These are phyloP conservation scores for Polietes domitor DNA, from an alignment of 2,888 invertebrate genomes.

Conservation along the genomic window DNA sequence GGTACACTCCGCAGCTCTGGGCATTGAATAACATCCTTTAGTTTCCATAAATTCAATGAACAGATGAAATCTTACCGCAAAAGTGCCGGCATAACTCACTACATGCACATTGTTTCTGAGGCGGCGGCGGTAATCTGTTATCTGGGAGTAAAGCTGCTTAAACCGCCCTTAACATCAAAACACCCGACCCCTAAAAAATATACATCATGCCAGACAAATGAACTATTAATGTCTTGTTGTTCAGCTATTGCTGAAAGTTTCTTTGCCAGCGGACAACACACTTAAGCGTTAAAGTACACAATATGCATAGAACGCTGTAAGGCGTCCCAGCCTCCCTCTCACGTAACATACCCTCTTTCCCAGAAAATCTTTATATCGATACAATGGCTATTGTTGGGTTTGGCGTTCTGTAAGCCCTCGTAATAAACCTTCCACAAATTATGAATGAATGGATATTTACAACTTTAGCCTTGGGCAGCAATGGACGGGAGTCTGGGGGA, in stretches of 20 bases:
- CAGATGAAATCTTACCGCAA: too few species aligned
- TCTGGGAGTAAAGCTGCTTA: background rate
- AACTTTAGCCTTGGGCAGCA: background rate
- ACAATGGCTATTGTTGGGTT: conserved; percentile 11
- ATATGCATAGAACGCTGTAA: background rate
- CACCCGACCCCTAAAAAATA: background rate
- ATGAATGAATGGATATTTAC: conserved; percentile 13
- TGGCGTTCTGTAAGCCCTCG: background rate
- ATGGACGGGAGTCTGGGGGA: background rate
- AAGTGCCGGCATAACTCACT: background rate
- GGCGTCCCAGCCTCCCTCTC: background rate
- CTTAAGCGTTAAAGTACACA: background rate
- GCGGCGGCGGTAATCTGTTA: background rate
- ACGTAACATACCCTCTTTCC: background rate
- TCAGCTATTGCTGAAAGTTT: background rate
- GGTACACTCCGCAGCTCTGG: too few species aligned
- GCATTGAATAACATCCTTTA: too few species aligned
- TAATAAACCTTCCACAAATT: conserved; percentile 16
- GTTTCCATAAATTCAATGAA: too few species aligned
- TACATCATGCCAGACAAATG: too few species aligned
- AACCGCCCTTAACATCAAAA: background rate
- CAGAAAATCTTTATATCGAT: background rate
- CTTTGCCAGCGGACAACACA: background rate
- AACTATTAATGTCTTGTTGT: background rate
- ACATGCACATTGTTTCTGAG: background rate